A percentile compares a stretch with the other conserved stretches of the same genome.
Evolutionary conservation across 2,797 vertebrate species (phyloP).

Genomic region (Halcyon badia): DNA sequence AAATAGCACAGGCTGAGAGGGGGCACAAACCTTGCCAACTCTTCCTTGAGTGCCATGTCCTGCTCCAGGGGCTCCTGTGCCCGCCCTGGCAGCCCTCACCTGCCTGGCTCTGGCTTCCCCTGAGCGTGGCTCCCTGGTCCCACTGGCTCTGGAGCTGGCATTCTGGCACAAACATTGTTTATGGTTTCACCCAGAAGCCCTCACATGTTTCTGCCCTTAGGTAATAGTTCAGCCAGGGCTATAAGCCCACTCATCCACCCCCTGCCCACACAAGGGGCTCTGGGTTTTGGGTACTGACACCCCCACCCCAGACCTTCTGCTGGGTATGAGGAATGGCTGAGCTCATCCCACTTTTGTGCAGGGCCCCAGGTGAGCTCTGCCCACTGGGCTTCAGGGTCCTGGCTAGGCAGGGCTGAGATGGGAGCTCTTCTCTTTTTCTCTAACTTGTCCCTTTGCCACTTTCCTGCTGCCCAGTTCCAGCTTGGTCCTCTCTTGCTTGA

Average conservation of each 20-base stretch:
- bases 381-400: fast-evolving
- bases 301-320: neutral
- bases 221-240: neutral
- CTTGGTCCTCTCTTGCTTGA: neutral
- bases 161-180: neutral
- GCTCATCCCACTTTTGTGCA: neutral
- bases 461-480: neutral
- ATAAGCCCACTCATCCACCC: neutral
- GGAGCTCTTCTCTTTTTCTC: neutral
- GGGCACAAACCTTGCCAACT: neutral
- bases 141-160: neutral
- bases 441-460: neutral
- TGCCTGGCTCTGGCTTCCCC: neutral
- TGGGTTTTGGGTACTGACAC: fast-evolving
- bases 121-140: fast-evolving
- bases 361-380: neutral
- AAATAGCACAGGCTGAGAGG: neutral
- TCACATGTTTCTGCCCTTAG: neutral
- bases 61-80: fast-evolving
- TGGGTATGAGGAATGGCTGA: neutral
- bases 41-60: neutral
- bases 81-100: neutral
- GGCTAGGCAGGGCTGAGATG: neutral
- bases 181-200: neutral
- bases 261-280: fast-evolving